phyloP scores from a whole-genome alignment of 37 sponge, comb jelly and placozoan genomes.

The Haliclona indistincta region DNA sequence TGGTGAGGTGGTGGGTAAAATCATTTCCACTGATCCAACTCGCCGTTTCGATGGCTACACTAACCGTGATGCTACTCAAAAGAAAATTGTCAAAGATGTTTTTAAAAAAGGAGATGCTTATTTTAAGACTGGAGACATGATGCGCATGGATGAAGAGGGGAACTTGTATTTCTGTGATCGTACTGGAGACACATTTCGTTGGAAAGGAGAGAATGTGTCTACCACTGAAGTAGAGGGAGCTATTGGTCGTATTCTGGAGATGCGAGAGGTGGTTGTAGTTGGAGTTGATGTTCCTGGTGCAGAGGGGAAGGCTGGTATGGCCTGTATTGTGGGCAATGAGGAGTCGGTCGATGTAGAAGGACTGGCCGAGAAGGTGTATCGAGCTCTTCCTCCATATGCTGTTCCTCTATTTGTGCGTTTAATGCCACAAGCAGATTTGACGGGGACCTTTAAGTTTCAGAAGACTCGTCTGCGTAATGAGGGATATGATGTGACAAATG shows the following conservation, averaged over 20 bases:
- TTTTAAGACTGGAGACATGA: conserved; percentile 62
- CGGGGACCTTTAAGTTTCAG: conserved; percentile 70
- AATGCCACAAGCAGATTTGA: conserved; percentile 34
- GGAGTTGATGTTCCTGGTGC: conserved; percentile 72
- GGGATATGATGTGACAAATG: conserved; percentile 51
- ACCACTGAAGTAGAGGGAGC: conserved; percentile 81
- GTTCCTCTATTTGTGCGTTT: conserved; percentile 78
- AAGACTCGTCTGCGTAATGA: conserved; percentile 64
- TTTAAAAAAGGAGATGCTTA: conserved; percentile 51
- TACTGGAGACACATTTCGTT: conserved; percentile 86
- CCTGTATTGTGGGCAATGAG: conserved; percentile 38
- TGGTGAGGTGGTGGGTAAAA: conserved; percentile 53
- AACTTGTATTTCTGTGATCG: conserved; percentile 81
- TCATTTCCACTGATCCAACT: conserved; percentile 1
- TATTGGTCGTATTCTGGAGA: conserved; percentile 19
- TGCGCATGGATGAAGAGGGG: conserved; percentile 66
- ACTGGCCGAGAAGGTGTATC: conserved; percentile 36
- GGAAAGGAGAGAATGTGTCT: conserved; percentile 93
- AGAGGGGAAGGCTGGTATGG: conserved; percentile 90
- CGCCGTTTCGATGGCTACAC: conserved; percentile 75
- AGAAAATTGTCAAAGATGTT: conserved; percentile 58
- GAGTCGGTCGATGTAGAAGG: conserved; percentile 31
- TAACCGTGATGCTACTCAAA: conserved; percentile 29
- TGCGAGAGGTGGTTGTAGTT: conserved; percentile 71
- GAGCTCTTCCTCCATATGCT: conserved; percentile 64